phyloP scores from a whole-genome alignment of 1,140 invertebrate species.

The Schlechtendalia chinensis region DNA sequence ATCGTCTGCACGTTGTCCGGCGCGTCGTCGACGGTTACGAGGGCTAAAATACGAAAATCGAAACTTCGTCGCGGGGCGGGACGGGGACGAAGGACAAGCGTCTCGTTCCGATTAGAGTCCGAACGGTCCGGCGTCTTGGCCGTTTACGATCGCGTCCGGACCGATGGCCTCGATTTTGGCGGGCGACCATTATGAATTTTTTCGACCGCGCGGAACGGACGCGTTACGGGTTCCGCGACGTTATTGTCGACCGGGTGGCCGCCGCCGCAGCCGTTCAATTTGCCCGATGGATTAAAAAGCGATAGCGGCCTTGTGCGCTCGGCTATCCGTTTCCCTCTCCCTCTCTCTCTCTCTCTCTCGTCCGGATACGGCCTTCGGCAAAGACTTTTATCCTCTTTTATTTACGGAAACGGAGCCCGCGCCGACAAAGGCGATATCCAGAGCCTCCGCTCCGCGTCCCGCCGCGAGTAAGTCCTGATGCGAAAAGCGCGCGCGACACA shows the following conservation, averaged over 20 bases:
- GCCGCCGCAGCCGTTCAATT: conserved; percentile 24
- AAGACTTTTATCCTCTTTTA: conserved; percentile 50
- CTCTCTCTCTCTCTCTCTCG: not conserved
- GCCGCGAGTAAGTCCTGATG: not conserved
- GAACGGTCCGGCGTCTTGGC: too few relatives aligned
- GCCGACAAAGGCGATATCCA: conserved; percentile 46
- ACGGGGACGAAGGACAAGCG: too few relatives aligned
- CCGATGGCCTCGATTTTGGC: too few relatives aligned
- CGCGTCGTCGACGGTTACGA: too few relatives aligned
- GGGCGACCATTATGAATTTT: too few relatives aligned
- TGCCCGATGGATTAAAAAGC: conserved; percentile 47
- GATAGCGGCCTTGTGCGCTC: conserved; percentile 3
- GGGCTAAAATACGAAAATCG: not conserved
- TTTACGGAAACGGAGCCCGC: conserved; percentile 36
- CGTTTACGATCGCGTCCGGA: too few relatives aligned
- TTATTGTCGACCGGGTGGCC: conserved; percentile 18
- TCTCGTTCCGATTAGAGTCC: conserved; percentile 7
- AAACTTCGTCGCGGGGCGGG: not conserved
- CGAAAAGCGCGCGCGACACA: conserved; percentile 28
- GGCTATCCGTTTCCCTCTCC: not conserved
- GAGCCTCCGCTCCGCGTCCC: not conserved
- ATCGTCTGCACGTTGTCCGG: too few relatives aligned
- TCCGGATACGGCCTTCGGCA: conserved; percentile 14
- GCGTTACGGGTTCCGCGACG: too few relatives aligned
- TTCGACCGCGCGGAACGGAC: too few relatives aligned